These are phyloP conservation scores for Pluvialis apricaria DNA, from an alignment of 2,113 vertebrate species.

Conservation along the genomic window DNA sequence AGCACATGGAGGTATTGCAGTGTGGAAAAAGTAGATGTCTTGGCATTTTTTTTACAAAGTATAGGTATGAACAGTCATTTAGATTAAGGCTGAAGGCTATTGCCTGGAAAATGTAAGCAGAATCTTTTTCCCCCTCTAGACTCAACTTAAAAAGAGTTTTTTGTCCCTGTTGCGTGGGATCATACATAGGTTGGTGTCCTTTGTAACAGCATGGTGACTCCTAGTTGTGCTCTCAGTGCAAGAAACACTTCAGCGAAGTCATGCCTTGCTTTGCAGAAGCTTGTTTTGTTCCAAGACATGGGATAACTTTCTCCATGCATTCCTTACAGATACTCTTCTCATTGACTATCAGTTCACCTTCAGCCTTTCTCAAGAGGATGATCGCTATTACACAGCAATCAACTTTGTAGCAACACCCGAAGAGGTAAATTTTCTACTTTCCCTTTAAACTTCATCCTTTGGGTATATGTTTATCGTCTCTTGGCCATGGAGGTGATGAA, in stretches of 20 bases:
- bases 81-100: neutral
- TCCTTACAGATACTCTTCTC: slow-evolving; percentile 88
- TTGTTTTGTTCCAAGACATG: neutral
- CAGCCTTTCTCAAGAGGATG: slow-evolving; percentile 97
- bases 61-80: neutral
- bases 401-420: slow-evolving; percentile 98
- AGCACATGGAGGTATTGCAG: neutral
- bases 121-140: neutral
- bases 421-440: slow-evolving; percentile 77
- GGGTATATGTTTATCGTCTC: neutral
- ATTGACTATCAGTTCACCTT: slow-evolving; percentile 99
- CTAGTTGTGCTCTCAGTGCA: neutral
- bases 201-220: neutral
- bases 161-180: neutral
- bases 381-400: slow-evolving; percentile 97
- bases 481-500: accelerated
- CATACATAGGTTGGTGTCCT: neutral
- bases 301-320: neutral
- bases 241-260: neutral
- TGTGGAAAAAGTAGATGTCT: neutral
- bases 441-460: neutral
- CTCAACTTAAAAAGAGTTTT: neutral
- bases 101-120: neutral
- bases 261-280: neutral
- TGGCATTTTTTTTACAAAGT: neutral